Evolutionary conservation across 2,888 invertebrate species (phyloP).

Genomic region (Meteorus colon): DNA sequence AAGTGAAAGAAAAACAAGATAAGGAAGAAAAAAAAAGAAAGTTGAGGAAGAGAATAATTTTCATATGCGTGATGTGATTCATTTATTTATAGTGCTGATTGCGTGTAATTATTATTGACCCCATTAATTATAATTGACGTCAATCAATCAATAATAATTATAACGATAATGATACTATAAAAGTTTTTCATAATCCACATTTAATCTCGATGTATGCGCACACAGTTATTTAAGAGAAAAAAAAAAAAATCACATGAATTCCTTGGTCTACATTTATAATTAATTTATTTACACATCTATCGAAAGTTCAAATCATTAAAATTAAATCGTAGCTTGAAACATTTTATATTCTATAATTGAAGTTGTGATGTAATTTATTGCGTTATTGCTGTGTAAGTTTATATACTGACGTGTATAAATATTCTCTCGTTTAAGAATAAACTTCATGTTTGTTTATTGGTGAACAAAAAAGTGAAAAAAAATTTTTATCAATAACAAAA

Average conservation of each 20-base stretch:
- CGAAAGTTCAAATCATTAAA: too few relatives aligned
- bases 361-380: too few relatives aligned
- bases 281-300: background rate
- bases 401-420: background rate
- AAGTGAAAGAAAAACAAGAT: background rate
- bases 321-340: too few relatives aligned
- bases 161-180: background rate
- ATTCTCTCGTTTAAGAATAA: too few relatives aligned
- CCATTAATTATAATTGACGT: conserved; percentile 23
- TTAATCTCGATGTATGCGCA: too few relatives aligned
- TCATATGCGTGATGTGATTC: background rate
- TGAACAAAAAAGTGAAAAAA: too few relatives aligned
- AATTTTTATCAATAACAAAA: too few relatives aligned
- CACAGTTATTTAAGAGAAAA: too few relatives aligned
- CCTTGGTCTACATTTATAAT: background rate
- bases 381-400: background rate
- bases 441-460: too few relatives aligned
- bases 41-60: background rate
- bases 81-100: background rate
- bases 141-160: conserved; percentile 14
- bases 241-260: background rate
- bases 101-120: background rate
- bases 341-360: too few relatives aligned
- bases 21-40: background rate
- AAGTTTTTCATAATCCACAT: background rate